These are phyloP conservation scores for Drosophila hydei DNA, from an alignment of 1,140 invertebrate species.

Conservation along the genomic window DNA sequence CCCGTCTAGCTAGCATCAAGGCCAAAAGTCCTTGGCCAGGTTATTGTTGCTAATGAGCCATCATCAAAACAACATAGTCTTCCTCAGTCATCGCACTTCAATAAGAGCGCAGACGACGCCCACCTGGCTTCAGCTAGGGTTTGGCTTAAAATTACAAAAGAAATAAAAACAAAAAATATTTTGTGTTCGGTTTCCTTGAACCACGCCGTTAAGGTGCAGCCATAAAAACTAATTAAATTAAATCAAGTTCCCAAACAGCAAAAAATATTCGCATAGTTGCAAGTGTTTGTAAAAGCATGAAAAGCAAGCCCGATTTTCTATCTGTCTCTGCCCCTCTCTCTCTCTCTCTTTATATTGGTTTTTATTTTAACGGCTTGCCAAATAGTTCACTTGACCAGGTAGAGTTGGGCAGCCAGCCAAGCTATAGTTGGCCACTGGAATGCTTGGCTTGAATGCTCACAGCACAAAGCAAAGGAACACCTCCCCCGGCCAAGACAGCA, in stretches of 20 bases:
- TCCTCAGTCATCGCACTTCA: constrained; percentile 20
- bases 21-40: constrained; percentile 59
- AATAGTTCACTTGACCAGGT: constrained; percentile 80
- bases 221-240: constrained; percentile 72
- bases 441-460: constrained; percentile 67
- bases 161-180: constrained; percentile 16
- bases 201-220: constrained; percentile 52
- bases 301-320: constrained; percentile 34
- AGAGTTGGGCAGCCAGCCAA: constrained; percentile 71
- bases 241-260: constrained; percentile 71
- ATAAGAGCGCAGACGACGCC: constrained; percentile 17
- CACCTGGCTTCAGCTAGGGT: constrained; percentile 24
- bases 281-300: constrained; percentile 43
- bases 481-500: constrained; percentile 31
- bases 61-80: constrained; percentile 20
- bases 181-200: constrained; percentile 67
- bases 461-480: constrained; percentile 32
- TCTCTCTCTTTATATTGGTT: constrained; percentile 38
- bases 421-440: constrained; percentile 58
- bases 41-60: constrained; percentile 65
- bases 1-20: constrained; percentile 53
- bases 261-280: constrained; percentile 45
- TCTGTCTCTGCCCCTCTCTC: background rate
- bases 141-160: constrained; percentile 12
- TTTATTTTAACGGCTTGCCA: constrained; percentile 44